Conservation (phyloP, 2,888 invertebrate species). For the Xanthia togata region DNA sequence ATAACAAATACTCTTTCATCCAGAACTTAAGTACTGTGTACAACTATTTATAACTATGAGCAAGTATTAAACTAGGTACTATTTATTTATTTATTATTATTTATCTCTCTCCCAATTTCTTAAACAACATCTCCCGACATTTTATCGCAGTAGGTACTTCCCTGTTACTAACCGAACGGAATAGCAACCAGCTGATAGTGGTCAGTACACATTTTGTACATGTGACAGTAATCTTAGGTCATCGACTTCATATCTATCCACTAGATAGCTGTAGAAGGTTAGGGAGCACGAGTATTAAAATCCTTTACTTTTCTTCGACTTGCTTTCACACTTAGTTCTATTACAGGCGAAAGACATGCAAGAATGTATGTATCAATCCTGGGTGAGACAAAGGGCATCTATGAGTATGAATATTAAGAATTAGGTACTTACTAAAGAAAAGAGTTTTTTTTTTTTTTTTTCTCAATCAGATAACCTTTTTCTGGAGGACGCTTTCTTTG, state of each 20-base stretch:
- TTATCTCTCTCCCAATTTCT: constrained; percentile 23
- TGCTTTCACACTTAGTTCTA: constrained; percentile 7
- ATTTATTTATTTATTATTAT: constrained; percentile 33
- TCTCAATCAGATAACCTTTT: not conserved
- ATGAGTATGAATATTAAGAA: not conserved
- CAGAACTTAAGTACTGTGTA: not conserved
- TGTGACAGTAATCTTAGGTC: constrained; percentile 59
- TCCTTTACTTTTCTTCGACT: constrained; percentile 5
- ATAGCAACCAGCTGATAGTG: constrained; percentile 49
- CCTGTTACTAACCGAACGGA: constrained; percentile 35
- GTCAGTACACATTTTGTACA: constrained; percentile 50
- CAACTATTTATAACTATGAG: not conserved
- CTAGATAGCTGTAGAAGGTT: constrained; percentile 46
- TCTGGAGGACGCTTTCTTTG: not conserved
- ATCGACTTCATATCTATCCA: constrained; percentile 55
- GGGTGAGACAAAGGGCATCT: not conserved
- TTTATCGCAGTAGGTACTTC: constrained; percentile 51
- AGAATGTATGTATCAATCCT: not conserved
- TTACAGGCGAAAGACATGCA: not conserved
- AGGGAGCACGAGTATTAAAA: constrained; percentile 21
- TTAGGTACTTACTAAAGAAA: not conserved
- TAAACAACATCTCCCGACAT: constrained; percentile 21
- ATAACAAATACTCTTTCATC: not conserved
- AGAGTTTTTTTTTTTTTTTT: not conserved
- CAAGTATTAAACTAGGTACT: not conserved